phyloP scores from a whole-genome alignment of 30 jellyfish, hydroid and myxozoan genomes.

The Sanderia malayensis region DNA sequence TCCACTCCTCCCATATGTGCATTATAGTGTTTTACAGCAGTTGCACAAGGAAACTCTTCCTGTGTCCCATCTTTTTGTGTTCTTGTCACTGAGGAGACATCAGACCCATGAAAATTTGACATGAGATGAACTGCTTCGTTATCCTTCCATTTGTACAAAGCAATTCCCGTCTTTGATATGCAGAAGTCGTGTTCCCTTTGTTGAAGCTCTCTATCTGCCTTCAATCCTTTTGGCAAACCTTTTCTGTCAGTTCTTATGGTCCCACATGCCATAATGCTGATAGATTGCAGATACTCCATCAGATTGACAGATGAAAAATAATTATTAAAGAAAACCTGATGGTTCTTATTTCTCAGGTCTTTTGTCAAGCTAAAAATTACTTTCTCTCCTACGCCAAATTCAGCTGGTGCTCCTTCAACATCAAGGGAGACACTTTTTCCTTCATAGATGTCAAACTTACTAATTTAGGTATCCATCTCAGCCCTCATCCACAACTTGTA shows the following conservation, averaged over 20 bases:
- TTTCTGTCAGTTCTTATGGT: slow-evolving; percentile 55
- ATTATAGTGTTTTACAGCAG: slow-evolving; percentile 61
- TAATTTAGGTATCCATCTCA: slow-evolving; percentile 71
- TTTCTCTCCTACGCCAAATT: slow-evolving; percentile 60
- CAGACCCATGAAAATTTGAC: slow-evolving; percentile 63
- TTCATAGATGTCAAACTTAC: slow-evolving; percentile 63
- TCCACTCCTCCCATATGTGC: slow-evolving; percentile 74
- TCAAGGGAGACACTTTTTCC: slow-evolving; percentile 50
- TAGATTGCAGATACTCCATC: slow-evolving; percentile 29
- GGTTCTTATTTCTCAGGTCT: slow-evolving; percentile 58
- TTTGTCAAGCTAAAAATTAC: slow-evolving; percentile 52
- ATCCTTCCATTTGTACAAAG: slow-evolving; percentile 62
- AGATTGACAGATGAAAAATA: slow-evolving; percentile 46
- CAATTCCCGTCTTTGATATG: slow-evolving; percentile 24
- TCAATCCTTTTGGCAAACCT: slow-evolving; percentile 35
- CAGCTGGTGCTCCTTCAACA: slow-evolving; percentile 14
- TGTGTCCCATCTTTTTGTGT: slow-evolving; percentile 57
- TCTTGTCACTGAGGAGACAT: neutral
- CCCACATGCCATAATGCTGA: slow-evolving; percentile 54
- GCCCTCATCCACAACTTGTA: slow-evolving; percentile 77
- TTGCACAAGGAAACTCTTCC: slow-evolving; percentile 28
- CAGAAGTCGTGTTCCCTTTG: slow-evolving; percentile 58
- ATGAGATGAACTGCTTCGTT: slow-evolving; percentile 52
- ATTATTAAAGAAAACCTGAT: slow-evolving; percentile 49
- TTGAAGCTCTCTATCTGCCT: slow-evolving; percentile 54